Evolutionary conservation across 2,797 vertebrate genomes (phyloP), one percentile per base, ranked within the genome.

Genomic region (Mus spretus): DNA sequence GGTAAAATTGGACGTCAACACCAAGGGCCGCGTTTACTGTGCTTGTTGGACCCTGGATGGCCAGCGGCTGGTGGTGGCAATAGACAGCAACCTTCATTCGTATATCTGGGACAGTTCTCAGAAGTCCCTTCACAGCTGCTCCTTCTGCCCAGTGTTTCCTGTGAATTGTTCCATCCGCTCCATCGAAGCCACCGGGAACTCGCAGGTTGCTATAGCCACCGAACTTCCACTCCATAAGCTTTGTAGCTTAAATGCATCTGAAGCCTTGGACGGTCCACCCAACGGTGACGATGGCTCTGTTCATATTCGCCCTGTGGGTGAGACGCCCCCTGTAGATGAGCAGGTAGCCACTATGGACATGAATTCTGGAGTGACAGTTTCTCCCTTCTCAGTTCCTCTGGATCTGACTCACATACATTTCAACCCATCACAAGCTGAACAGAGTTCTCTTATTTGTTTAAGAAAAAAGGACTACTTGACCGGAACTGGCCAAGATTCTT

Each of bases 21-120:
- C 98, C 63, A 98, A 98, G 0, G 99, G 99, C 28, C 98, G 99
- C 11, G 98, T 99, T 97, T 99, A 99, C 91, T 99, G 99, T 12
- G 99, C 99, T 0, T 99, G 99, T 83, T 99, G 99, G 99, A 99
- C 99, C 13, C 99, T 98, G 97, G 99, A 99, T 6, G 99, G 99
- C 37, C 98, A 97, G 0, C 99, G 99, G n/a, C 97, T 99, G 90
- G 99, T 99, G 14, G 99, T 99, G 61, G 99, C 99, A 0, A 98
- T 99, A 1, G 99, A 99, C 96, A 99, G 99, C 0, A 98, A 99
- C 44, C 99, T 99, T 59, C 99, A 99, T 93, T 99, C 99, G 0
- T 99, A 99, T 65, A 98, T 99, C 87, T 99, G 99, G 99, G 99
- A 99, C 50, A 99, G 99, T 97, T 98, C 98, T 92, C 99, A 99